Conservation (phyloP, 1,140 invertebrate genomes). For the Acromyrmex heyeri region DNA sequence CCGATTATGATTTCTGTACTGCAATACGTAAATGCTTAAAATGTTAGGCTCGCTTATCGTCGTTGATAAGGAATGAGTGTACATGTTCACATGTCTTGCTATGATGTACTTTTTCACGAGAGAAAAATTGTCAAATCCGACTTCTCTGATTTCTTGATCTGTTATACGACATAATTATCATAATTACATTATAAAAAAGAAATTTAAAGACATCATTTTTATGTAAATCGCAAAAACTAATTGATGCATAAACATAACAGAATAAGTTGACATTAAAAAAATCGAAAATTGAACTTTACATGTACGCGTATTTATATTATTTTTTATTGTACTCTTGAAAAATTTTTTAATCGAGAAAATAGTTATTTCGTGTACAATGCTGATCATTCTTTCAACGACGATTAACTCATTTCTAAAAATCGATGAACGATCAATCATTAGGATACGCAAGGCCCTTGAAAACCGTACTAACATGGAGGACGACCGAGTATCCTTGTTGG, state of each 20-base stretch:
- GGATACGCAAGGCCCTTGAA: constrained; percentile 99
- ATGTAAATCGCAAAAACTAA: background rate
- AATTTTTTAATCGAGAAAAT: background rate
- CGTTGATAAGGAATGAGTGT: constrained; percentile 60
- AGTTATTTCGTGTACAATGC: background rate
- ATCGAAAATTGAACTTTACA: background rate
- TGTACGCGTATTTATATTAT: background rate
- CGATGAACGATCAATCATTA: constrained; percentile 86
- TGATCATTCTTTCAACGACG: constrained; percentile 76
- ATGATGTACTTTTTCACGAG: background rate
- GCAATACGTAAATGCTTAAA: constrained; percentile 28
- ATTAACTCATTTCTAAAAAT: constrained; percentile 73
- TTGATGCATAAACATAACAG: background rate
- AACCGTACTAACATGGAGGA: constrained; percentile 99
- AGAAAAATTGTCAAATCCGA: background rate
- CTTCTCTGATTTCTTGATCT: constrained; percentile 3
- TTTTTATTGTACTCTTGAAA: background rate
- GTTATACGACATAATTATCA: background rate
- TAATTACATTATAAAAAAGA: background rate
- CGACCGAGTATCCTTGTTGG: constrained; percentile 97
- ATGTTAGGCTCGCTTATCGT: constrained; percentile 29
- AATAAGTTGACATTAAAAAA: background rate
- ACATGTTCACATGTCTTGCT: background rate
- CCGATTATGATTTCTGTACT: background rate
- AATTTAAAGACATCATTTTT: background rate